phyloP scores from a whole-genome alignment of 2,888 invertebrate species.

The Colletes collaris region DNA sequence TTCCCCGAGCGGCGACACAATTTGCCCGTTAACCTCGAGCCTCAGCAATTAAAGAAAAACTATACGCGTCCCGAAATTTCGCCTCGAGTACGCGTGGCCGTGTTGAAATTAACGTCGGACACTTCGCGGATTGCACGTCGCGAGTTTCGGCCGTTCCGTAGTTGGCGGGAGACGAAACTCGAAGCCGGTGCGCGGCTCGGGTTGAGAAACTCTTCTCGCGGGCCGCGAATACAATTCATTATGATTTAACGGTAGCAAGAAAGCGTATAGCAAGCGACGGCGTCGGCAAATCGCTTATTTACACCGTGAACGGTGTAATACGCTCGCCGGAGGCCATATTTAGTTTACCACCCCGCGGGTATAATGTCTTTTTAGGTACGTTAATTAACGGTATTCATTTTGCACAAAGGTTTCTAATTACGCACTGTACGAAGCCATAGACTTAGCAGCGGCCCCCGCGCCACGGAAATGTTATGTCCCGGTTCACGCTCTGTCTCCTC shows the following conservation, averaged over 20 bases:
- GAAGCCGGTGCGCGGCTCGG: constrained; percentile 9
- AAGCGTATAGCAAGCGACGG: constrained; percentile 44
- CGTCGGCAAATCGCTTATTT: constrained; percentile 75
- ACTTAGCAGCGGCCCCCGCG: constrained; percentile 73
- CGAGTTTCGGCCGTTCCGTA: background rate
- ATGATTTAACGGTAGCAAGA: constrained; percentile 64
- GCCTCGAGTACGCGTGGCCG: too few species aligned
- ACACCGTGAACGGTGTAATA: constrained; percentile 75
- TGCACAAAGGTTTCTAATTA: constrained; percentile 86
- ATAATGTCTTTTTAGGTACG: constrained; percentile 85
- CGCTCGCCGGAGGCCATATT: constrained; percentile 76
- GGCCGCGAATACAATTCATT: constrained; percentile 66
- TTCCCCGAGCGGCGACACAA: too few species aligned
- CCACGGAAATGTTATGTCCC: constrained; percentile 76
- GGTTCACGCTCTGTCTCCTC: constrained; percentile 24
- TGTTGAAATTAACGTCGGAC: background rate
- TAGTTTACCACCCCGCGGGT: constrained; percentile 75
- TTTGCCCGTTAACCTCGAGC: too few species aligned
- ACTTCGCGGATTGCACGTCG: background rate
- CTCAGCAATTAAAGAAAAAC: too few species aligned
- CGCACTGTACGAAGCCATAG: constrained; percentile 77
- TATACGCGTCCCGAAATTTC: too few species aligned
- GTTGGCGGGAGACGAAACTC: constrained; percentile 19
- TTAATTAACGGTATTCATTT: constrained; percentile 86
- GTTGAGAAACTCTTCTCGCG: constrained; percentile 43